These are phyloP conservation scores for Panopea generosa DNA, from an alignment of 2,888 invertebrate species.

Conservation along the genomic window DNA sequence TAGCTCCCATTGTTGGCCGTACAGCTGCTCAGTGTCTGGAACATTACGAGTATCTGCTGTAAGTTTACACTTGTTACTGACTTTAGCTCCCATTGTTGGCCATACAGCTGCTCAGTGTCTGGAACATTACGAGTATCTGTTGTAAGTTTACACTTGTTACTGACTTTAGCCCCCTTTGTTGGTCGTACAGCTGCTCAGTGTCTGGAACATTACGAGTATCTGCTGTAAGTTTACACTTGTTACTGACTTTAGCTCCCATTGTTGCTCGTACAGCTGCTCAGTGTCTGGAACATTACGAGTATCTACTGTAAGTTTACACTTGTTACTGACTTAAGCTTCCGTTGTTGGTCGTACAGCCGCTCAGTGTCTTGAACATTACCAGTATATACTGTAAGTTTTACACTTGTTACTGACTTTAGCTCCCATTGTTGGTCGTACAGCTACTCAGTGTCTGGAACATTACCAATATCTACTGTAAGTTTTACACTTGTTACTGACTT, in stretches of 20 bases:
- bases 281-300: conserved; percentile 98
- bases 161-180: conserved; percentile 99
- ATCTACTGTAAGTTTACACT: conserved; percentile 92
- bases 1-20: conserved; percentile 99
- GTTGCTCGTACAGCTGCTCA: conserved; percentile 99
- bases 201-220: conserved; percentile 97
- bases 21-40: conserved; percentile 99
- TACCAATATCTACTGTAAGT: too few relatives aligned
- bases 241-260: conserved; percentile 99
- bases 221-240: conserved; percentile 93
- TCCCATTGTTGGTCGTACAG: conserved; percentile 99
- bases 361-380: conserved; percentile 99
- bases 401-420: too few relatives aligned
- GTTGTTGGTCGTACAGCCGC: conserved; percentile 99
- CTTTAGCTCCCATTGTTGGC: conserved; percentile 99
- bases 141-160: conserved; percentile 95
- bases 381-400: conserved; percentile 95
- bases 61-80: conserved; percentile 94
- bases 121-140: conserved; percentile 97
- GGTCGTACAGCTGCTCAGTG: conserved; percentile 99
- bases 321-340: conserved; percentile 99
- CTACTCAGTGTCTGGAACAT: conserved; percentile 98
- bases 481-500: too few relatives aligned
- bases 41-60: conserved; percentile 97
- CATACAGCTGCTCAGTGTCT: conserved; percentile 99